These are phyloP conservation scores for Eurystomus gularis DNA, from an alignment of 2,113 vertebrate genomes.

Conservation along the genomic window DNA sequence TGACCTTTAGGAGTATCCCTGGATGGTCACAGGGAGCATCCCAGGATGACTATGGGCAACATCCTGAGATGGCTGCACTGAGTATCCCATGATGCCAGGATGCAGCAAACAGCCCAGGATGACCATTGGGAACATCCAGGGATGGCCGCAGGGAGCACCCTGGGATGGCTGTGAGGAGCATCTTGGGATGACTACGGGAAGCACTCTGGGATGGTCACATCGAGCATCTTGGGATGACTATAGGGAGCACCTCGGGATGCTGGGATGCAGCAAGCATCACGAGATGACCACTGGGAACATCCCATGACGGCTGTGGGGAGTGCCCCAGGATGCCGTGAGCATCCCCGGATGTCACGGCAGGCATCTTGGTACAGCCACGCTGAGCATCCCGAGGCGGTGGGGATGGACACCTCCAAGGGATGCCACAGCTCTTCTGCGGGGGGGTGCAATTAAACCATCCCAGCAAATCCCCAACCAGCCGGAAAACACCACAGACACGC, in stretches of 20 bases:
- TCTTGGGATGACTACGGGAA: background rate
- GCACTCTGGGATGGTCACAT: accelerated
- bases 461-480: background rate
- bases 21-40: background rate
- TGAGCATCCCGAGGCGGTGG: accelerated
- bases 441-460: background rate
- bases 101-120: background rate
- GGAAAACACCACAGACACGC: background rate
- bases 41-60: background rate
- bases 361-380: background rate
- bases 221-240: background rate
- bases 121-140: accelerated
- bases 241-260: background rate
- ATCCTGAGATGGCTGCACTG: background rate
- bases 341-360: accelerated
- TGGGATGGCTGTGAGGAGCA: background rate
- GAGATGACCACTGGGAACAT: background rate
- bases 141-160: background rate
- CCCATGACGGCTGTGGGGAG: background rate
- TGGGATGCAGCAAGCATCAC: background rate
- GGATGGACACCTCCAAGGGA: too few species aligned
- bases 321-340: background rate
- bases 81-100: too few species aligned
- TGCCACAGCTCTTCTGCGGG: background rate
- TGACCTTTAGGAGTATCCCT: background rate